Base-by-base conservation (phyloP, 2,797 vertebrate genomes). In the Mormyrus hasselquistii region DNA sequence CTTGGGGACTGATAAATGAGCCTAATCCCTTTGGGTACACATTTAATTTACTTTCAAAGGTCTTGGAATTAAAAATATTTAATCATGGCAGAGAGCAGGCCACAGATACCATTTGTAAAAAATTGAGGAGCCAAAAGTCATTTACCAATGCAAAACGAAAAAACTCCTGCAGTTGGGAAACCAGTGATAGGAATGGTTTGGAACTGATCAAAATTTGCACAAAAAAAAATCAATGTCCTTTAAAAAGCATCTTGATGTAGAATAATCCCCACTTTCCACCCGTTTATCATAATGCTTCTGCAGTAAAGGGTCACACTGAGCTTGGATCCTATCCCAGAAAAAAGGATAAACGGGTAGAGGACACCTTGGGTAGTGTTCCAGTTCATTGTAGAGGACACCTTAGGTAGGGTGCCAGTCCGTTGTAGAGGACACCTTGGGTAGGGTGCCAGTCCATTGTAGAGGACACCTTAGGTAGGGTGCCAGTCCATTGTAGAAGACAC, bases 1-100 rank as follows among this genome's bases (percentile, higher is more conserved):
- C 88, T 53, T 52, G 53, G 50, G 47, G 76, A 52, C 53, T 52
- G 34, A 88, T 82, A 82, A 57, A 79, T 88, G 73, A 88, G 5
- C 14, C 29, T 14, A 52, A 55, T 84, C 52, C 76, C 55, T 49
- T 88, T 83, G 41, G 53, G 41, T 83, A 84, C 76, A 88, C 41
- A 84, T 84, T 88, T 88, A 88, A 88, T 88, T 88, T 88, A 82
- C 53, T 83, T 82, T 88, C 55, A 22, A 49, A 55, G 76, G 88
- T 47, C 55, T 84, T 44, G 79, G 88, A 88, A 88, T 52, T 88
- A 88, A 55, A 59, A n/a, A 84, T 62, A 25, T 83, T 88, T 88
- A 55, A 88, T 62, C 44, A 83, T 88, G 53, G 76, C 53, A 62
- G 52, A 59, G 76, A 62, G 25, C 22, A 57, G 76, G 73, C 22